Evolutionary conservation across 2,888 invertebrate genomes (phyloP), one percentile per base, ranked within the genome.

Genomic region (Temnothorax ravouxi): DNA sequence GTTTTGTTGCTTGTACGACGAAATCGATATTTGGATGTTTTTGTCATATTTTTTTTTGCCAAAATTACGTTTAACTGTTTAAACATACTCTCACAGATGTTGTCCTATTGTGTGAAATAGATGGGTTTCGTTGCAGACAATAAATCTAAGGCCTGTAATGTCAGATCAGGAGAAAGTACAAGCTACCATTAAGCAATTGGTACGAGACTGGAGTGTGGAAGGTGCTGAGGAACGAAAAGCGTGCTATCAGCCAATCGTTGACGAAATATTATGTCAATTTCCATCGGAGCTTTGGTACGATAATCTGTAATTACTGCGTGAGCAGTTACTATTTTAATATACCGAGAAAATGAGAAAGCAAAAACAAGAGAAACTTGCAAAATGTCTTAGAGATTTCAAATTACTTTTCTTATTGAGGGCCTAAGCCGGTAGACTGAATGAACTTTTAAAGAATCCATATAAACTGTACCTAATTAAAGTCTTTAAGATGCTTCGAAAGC

Each of bases 141-240:
- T 93, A 86, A 93, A 92, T 88, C 93, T 93, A 74, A 92, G 94
- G 67, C 95, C 95, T 85, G 92, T 94, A 83, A 89, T 94, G 93
- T 94, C 94, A 72, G 95, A 95, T 91, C 96, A 97, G 94, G 97
- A 97, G 91, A 97, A 99, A 96, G 98, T 99, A 52, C 98, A 98
- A 94, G 98, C 98, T 25, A 98, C 99, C 3, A 95, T 99, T 89
- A 99, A 99, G 94, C 99, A 99, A 95, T 96, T 99, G 92, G 98
- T 98, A n/a, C 96, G 99, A 0, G 99, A 99, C 94, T 99, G 99
- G 99, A 98, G 98, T 92, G 95, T 95, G 0, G 97, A 97, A 87
- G 99, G 99, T 0, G 96, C 96, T 0, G 95, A 96, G 4, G 99
- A 99, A 95, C 95, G 99, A 44, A 96, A 96, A 56, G 97, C 98